Percentiles rank a stretch among this genome's conserved stretches.
Conservation (phyloP, 2,888 invertebrate genomes). For the Drosophila kanekoi region DNA sequence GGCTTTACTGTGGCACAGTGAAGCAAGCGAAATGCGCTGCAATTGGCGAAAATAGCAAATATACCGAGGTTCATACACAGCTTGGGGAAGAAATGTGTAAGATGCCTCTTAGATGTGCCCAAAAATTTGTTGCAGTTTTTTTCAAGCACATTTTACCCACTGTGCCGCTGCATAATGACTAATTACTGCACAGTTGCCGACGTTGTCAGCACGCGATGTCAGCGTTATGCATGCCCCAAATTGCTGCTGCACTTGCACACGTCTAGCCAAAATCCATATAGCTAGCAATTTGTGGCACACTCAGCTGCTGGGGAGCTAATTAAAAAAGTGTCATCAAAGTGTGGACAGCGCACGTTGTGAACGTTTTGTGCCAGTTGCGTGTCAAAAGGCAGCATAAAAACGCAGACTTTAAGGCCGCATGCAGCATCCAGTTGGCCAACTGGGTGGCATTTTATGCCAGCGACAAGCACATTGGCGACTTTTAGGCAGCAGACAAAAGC, state of each 20-base stretch:
- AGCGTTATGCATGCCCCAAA: constrained; percentile 46
- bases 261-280: constrained; percentile 30
- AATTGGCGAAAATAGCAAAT: neutral
- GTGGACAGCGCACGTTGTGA: constrained; percentile 65
- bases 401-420: constrained; percentile 58
- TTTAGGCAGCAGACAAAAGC: constrained; percentile 34
- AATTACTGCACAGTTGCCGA: constrained; percentile 52
- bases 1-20: constrained; percentile 34
- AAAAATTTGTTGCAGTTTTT: neutral
- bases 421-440: constrained; percentile 39
- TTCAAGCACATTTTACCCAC: constrained; percentile 16
- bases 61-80: too few relatives aligned
- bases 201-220: constrained; percentile 59
- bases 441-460: constrained; percentile 54
- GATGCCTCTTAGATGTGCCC: too few relatives aligned
- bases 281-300: constrained; percentile 44
- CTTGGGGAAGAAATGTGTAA: too few relatives aligned
- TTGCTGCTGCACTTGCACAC: constrained; percentile 32
- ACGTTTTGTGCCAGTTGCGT: constrained; percentile 61
- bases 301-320: constrained; percentile 55
- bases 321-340: constrained; percentile 80
- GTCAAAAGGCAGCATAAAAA: constrained; percentile 73
- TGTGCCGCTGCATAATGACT: constrained; percentile 48
- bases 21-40: neutral
- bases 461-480: constrained; percentile 37